Conservation (phyloP, 2,113 vertebrate species). For the Cebus imitator region DNA sequence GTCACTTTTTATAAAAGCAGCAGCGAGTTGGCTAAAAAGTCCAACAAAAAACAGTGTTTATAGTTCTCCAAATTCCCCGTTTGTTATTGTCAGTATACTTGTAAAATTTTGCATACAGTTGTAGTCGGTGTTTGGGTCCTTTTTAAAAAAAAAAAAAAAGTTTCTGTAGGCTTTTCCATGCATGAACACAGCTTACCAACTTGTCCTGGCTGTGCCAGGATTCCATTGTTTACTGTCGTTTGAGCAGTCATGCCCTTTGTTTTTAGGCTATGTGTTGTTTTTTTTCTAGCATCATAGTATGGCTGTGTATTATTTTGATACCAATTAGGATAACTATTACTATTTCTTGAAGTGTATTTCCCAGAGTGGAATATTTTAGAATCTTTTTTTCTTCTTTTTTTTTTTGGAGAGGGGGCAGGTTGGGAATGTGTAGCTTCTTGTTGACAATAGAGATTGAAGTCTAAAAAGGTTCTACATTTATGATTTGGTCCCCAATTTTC, state of each 20-base stretch:
- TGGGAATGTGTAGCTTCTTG: neutral
- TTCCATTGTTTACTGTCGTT: neutral
- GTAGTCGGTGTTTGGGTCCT: neutral
- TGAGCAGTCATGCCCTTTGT: neutral
- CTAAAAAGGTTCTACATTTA: neutral
- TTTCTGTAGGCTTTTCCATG: neutral
- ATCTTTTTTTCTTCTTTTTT: neutral
- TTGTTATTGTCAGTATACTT: neutral
- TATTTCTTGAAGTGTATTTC: neutral
- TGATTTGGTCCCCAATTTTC: neutral
- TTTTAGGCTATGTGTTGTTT: neutral
- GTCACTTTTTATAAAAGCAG: neutral
- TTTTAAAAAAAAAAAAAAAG: neutral
- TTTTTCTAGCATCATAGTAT: neutral
- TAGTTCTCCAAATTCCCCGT: neutral
- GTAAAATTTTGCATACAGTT: neutral
- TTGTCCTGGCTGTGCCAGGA: neutral
- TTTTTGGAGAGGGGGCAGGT: neutral
- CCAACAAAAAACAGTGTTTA: neutral
- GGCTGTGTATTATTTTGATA: neutral
- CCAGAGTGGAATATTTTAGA: neutral
- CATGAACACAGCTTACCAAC: neutral
- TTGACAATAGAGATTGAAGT: neutral
- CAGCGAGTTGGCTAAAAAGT: neutral
- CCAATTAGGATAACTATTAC: neutral